Percentiles rank a stretch among this genome's conserved stretches.
Evolutionary conservation across 2,113 vertebrate genomes (phyloP).

Genomic region (Phyllopteryx taeniolatus): DNA sequence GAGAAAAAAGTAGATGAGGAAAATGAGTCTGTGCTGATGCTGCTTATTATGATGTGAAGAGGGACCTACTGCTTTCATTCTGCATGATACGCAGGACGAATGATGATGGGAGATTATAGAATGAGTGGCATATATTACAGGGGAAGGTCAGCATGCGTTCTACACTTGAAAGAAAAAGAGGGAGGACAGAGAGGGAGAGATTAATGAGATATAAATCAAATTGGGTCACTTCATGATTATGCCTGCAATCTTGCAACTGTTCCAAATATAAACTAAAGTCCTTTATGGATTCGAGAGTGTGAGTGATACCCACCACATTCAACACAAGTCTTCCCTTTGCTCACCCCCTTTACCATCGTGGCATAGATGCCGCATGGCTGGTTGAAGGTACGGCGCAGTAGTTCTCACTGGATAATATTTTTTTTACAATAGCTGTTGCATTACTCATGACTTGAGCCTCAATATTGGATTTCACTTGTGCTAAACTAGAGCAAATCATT

Average conservation of each 20-base stretch:
- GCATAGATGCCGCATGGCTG: slow-evolving; percentile 10
- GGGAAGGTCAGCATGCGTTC: slow-evolving; percentile 23
- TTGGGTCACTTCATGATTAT: slow-evolving; percentile 63
- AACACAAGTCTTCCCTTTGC: slow-evolving; percentile 17
- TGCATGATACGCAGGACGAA: background rate
- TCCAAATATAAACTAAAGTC: slow-evolving; percentile 56
- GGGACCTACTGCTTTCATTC: slow-evolving; percentile 35
- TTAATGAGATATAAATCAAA: slow-evolving; percentile 67
- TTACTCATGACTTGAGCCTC: slow-evolving; percentile 6
- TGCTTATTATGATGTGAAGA: slow-evolving; percentile 34
- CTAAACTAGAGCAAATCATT: slow-evolving; percentile 6
- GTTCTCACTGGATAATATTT: background rate
- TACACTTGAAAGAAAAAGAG: slow-evolving; percentile 11
- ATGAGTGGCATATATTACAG: slow-evolving; percentile 23
- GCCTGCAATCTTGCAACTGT: slow-evolving; percentile 47
- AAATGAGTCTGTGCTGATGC: slow-evolving; percentile 22
- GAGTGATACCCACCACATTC: slow-evolving; percentile 44
- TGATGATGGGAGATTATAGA: slow-evolving; percentile 23
- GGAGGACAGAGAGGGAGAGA: slow-evolving; percentile 16
- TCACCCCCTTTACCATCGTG: slow-evolving; percentile 1
- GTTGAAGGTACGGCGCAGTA: background rate
- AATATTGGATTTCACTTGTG: slow-evolving; percentile 6
- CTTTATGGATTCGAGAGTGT: slow-evolving; percentile 43
- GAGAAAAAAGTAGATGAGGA: slow-evolving; percentile 1
- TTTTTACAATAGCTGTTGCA: slow-evolving; percentile 19